Conservation (phyloP, 2,797 vertebrate genomes). For the Rhabdomys pumilio region DNA sequence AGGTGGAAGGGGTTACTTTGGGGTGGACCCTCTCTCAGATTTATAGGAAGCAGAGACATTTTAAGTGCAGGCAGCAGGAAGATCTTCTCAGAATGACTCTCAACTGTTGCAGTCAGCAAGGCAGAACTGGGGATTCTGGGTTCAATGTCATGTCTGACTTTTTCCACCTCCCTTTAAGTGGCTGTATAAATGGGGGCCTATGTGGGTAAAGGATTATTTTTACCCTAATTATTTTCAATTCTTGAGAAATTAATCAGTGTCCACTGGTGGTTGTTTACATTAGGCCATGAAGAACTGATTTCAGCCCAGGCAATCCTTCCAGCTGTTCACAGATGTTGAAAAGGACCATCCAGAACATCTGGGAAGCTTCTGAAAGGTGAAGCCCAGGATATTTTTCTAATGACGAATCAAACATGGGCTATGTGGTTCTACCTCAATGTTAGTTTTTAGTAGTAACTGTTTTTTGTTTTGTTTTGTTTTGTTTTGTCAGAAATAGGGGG, state of each 20-base stretch:
- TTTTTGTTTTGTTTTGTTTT: conserved; percentile 3
- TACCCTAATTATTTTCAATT: conserved; percentile 79
- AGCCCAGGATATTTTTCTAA: conserved; percentile 34
- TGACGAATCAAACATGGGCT: conserved; percentile 58
- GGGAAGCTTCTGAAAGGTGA: not conserved
- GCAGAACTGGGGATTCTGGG: not conserved
- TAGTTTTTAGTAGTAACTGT: conserved; percentile 1
- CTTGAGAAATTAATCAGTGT: conserved; percentile 83
- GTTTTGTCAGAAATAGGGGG: not conserved
- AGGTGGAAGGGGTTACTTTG: not conserved
- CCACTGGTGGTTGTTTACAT: conserved; percentile 71
- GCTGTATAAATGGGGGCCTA: conserved; percentile 40
- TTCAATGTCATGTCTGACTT: conserved; percentile 48
- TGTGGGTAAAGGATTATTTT: conserved; percentile 61
- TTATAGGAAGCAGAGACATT: not conserved
- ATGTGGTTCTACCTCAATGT: conserved; percentile 44
- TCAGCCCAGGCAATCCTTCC: not conserved
- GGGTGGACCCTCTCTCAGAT: not conserved
- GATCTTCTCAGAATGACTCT: not conserved
- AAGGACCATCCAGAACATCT: conserved; percentile 50
- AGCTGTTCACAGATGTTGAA: conserved; percentile 85
- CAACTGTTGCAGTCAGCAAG: not conserved
- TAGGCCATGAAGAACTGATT: not conserved
- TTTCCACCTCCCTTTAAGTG: conserved; percentile 29
- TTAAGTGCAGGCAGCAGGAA: not conserved